Percentiles rank a stretch among this genome's conserved stretches.
phyloP scores from a whole-genome alignment of 2,797 vertebrate genomes.

The Pteropus rufus region DNA sequence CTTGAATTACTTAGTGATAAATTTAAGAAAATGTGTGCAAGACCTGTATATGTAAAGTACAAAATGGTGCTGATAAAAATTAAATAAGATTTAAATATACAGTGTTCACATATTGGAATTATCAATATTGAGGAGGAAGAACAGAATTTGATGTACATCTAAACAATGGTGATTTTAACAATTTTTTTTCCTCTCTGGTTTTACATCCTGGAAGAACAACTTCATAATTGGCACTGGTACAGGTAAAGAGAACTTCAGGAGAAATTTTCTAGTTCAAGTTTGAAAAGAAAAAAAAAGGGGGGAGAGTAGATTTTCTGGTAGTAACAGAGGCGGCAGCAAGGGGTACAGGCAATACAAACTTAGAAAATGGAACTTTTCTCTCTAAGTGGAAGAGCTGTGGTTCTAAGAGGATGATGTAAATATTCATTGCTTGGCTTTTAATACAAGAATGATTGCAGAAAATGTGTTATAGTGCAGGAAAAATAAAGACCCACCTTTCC shows the following conservation, averaged over 20 bases:
- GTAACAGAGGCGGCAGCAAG: no score
- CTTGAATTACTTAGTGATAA: background rate
- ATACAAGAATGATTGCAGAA: background rate
- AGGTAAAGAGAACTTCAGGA: background rate
- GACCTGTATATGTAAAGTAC: background rate
- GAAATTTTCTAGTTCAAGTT: background rate
- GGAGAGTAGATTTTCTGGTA: no score
- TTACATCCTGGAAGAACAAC: background rate
- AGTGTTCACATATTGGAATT: background rate
- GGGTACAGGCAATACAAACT: background rate
- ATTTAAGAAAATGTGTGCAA: background rate
- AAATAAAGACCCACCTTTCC: background rate
- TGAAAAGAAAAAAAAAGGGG: background rate
- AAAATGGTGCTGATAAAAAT: background rate
- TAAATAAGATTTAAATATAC: background rate
- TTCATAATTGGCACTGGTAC: background rate
- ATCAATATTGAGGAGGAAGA: background rate
- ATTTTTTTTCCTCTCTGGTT: background rate
- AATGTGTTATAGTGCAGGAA: background rate
- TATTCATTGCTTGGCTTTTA: background rate
- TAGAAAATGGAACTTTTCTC: background rate
- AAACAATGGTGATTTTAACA: background rate
- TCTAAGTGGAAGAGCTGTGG: background rate
- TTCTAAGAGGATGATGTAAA: background rate
- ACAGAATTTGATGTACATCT: background rate